Evolutionary conservation across 2,113 vertebrate species (phyloP).

Genomic region (Neodontobutis hainanensis): DNA sequence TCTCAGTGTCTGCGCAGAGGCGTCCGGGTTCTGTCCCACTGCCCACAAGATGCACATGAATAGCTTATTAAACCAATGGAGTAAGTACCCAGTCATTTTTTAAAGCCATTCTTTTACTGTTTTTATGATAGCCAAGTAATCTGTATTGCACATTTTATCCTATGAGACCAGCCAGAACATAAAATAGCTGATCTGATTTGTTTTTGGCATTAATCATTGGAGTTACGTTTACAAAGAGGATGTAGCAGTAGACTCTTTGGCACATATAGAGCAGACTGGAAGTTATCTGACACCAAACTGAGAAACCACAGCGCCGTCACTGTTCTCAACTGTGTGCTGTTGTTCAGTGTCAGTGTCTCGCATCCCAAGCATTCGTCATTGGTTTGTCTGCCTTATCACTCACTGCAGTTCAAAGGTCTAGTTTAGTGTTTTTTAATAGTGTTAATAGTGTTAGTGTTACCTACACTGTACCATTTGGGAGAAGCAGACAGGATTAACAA

Average conservation of each 20-base stretch:
- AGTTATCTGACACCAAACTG: slow-evolving; percentile 11
- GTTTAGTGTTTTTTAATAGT: too few species aligned
- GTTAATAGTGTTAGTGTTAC: too few species aligned
- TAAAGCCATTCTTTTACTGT: background rate
- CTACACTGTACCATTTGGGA: too few species aligned
- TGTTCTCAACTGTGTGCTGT: background rate
- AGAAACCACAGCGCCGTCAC: slow-evolving; percentile 17
- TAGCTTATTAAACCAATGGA: slow-evolving; percentile 80
- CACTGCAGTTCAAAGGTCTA: background rate
- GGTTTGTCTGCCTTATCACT: background rate
- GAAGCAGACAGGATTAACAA: too few species aligned
- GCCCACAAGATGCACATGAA: slow-evolving; percentile 79
- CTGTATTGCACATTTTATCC: too few species aligned
- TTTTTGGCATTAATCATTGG: background rate
- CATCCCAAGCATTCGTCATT: background rate
- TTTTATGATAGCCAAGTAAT: background rate
- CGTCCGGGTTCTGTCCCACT: slow-evolving; percentile 52
- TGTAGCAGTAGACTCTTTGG: background rate
- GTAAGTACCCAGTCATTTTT: slow-evolving; percentile 71
- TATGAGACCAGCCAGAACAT: too few species aligned
- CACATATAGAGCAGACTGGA: background rate
- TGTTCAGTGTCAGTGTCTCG: slow-evolving; percentile 16
- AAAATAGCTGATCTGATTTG: too few species aligned
- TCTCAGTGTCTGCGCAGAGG: slow-evolving; percentile 62
- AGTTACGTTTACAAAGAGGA: background rate